Evolutionary conservation across 1,140 invertebrate species (phyloP).

Genomic region (Hirudo medicinalis): DNA sequence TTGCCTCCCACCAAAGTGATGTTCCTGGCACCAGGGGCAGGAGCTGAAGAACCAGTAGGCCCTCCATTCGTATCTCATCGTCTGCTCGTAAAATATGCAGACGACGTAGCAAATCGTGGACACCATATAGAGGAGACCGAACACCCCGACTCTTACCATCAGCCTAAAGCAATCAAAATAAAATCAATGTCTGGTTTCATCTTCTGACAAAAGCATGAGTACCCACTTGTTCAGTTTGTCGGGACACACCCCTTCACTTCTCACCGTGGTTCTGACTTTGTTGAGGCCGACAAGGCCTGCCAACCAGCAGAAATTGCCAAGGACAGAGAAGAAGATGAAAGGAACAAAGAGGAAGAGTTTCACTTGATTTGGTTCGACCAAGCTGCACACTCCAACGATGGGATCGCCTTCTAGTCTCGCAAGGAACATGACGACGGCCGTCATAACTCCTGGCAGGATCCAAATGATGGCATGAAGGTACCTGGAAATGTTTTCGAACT

Average conservation of each 20-base stretch:
- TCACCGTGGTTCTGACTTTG: not conserved
- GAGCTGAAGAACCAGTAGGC: no score
- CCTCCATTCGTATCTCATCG: no score
- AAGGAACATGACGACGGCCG: not conserved
- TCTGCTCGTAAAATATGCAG: no score
- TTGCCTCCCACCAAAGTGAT: no score
- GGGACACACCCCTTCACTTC: not conserved
- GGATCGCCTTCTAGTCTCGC: not conserved
- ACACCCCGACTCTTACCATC: no score
- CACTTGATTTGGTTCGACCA: not conserved
- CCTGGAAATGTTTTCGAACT: not conserved
- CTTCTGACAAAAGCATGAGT: no score
- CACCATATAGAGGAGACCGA: no score
- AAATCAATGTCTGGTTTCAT: no score
- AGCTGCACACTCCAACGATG: not conserved
- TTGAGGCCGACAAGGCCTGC: not conserved
- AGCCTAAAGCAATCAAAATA: no score
- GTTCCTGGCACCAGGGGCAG: no score
- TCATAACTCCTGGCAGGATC: not conserved
- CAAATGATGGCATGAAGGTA: not conserved
- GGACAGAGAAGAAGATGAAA: not conserved
- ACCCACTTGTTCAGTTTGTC: no score
- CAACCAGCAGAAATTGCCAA: not conserved
- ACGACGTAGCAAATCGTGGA: no score
- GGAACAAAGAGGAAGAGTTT: not conserved